Base-by-base conservation (phyloP, 2,888 invertebrate genomes). In the Thumatha senex region DNA sequence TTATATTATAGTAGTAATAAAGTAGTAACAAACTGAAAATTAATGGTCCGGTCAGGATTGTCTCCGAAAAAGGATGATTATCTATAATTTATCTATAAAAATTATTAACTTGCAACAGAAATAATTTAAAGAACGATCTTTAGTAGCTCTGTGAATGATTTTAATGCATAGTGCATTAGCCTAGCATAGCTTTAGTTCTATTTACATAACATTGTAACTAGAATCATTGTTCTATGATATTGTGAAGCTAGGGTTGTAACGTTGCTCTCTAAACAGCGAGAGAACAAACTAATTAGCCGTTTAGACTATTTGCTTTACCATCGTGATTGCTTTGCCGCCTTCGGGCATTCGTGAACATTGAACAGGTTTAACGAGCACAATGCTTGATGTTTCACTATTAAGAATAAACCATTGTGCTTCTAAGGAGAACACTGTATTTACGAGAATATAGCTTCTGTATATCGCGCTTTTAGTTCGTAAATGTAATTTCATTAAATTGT, bases 281-380 rank as follows among this genome's bases (percentile, higher is more conserved):
- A 80, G 79, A 86, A 77, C 86, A 86, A 88, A 86, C 86, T 88
- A 89, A 88, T 88, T 86, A 86, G 75, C 69, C 81, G 82, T 81
- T 85, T 82, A 87, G 77, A 82, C 72, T 87, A 83, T 87, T 89
- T 88, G 80, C 78, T 75, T 74, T 72, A 76, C 66, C 71, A 65
- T 69, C 74, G 76, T 77, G 84, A 85, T 84, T 85, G 85, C 84
- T 79, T 78, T 75, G 78, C 74, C 74, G 76, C 81, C 72, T 66
- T 56, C 58, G 70, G 77, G 74, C 71, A 68, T 63, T 70, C 62
- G 61, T 55, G 67, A 72, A 70, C 67, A 70, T 66, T 64, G 67
- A 63, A 56, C 65, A 55, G 63, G 54, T 61, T 60, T 69, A 69
- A 67, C 67, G 58, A 73, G 68, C 53, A 58, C 62, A 48, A 48